A percentile compares a stretch with the other conserved stretches of the same genome.
Conservation (phyloP, 2,797 vertebrate species). For the Octomys mimax region DNA sequence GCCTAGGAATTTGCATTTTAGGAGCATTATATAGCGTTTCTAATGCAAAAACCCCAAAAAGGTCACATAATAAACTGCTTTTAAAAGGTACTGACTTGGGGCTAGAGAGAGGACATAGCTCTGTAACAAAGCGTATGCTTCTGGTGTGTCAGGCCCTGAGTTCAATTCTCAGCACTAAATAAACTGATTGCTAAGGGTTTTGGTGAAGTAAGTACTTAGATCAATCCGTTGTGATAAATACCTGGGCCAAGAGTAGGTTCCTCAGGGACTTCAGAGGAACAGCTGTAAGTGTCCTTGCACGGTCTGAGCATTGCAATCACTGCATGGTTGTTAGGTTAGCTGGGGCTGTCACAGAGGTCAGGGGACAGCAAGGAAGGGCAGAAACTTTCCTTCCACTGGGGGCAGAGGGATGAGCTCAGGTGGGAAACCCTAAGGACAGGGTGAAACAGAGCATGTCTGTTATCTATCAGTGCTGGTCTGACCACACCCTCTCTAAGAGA, state of each 20-base stretch:
- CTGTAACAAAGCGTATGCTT: background rate
- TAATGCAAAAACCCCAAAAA: background rate
- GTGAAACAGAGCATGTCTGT: background rate
- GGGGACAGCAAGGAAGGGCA: constrained; percentile 1
- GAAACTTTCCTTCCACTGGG: background rate
- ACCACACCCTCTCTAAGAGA: background rate
- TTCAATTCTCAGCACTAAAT: background rate
- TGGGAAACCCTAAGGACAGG: constrained; percentile 46
- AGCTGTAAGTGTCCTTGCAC: background rate
- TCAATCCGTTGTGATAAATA: background rate
- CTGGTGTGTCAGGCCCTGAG: background rate
- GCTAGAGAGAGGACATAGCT: background rate
- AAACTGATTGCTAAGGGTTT: background rate
- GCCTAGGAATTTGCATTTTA: constrained; percentile 18
- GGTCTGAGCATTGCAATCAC: background rate
- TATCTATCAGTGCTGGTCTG: background rate
- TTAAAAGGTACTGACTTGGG: background rate
- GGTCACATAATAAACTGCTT: background rate
- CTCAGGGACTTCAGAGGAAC: background rate
- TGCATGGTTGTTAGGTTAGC: background rate
- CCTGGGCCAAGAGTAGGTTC: background rate
- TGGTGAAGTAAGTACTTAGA: constrained; percentile 28
- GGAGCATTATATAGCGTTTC: background rate
- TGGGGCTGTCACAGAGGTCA: background rate
- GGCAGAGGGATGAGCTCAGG: constrained; percentile 51